These are phyloP conservation scores for Zhengitettix transpicula DNA, from an alignment of 2,888 invertebrate species.

Conservation along the genomic window DNA sequence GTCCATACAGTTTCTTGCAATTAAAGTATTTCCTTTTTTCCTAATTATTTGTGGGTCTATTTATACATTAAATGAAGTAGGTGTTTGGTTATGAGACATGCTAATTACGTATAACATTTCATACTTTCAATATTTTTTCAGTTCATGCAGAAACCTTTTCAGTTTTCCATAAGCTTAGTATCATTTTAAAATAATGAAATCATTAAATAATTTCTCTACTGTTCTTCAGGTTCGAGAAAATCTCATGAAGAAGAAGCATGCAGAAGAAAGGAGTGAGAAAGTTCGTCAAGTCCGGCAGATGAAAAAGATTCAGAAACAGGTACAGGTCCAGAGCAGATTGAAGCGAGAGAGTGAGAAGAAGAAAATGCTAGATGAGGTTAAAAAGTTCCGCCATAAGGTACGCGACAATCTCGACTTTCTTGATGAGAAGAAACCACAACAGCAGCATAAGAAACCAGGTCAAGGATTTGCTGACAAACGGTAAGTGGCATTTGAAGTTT, in stretches of 20 bases:
- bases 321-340: conserved; percentile 66
- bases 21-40: too few species aligned
- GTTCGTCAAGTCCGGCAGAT: conserved; percentile 77
- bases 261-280: conserved; percentile 75
- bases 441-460: background rate
- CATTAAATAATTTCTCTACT: too few species aligned
- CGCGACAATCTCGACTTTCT: conserved; percentile 65
- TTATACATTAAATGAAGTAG: too few species aligned
- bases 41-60: too few species aligned
- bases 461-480: background rate
- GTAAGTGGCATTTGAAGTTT: background rate
- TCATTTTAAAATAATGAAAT: too few species aligned
- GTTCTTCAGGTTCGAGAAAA: conserved; percentile 47
- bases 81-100: too few species aligned
- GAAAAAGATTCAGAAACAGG: conserved; percentile 82
- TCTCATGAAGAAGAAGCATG: conserved; percentile 66
- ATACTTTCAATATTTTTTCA: too few species aligned
- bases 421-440: conserved; percentile 31
- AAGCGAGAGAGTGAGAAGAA: conserved; percentile 82
- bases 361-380: conserved; percentile 80
- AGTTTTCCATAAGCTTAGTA: too few species aligned
- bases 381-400: conserved; percentile 78
- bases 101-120: too few species aligned
- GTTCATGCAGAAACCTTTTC: too few species aligned
- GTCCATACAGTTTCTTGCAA: too few species aligned